Conservation (phyloP, 2,888 invertebrate species). For the Drosophila subsilvestris region DNA sequence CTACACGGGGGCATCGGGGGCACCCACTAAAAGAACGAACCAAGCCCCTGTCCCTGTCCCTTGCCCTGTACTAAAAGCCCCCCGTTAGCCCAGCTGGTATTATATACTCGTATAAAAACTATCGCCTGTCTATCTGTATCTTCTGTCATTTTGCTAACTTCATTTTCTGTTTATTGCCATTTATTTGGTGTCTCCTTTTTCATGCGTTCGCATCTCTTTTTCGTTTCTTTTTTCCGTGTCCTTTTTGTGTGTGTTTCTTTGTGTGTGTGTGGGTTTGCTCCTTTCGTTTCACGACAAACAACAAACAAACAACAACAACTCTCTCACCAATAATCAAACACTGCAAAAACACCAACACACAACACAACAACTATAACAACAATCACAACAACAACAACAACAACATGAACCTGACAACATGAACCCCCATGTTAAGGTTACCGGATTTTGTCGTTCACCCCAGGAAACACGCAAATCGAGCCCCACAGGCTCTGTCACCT, state of each 20-base stretch:
- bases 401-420: conserved; percentile 65
- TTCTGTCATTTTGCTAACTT: conserved; percentile 71
- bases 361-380: conserved; percentile 46
- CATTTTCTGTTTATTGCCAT: conserved; percentile 77
- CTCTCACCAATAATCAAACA: conserved; percentile 66
- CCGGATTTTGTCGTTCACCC: conserved; percentile 96
- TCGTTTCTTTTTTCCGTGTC: conserved; percentile 41
- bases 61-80: neutral
- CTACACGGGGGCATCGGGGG: neutral
- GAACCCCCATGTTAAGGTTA: conserved; percentile 87
- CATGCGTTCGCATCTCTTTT: conserved; percentile 62
- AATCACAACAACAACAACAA: conserved; percentile 48
- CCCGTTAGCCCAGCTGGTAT: conserved; percentile 12
- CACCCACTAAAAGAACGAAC: neutral
- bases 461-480: conserved; percentile 93
- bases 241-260: conserved; percentile 53
- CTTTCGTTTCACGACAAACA: conserved; percentile 68
- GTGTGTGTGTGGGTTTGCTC: conserved; percentile 45
- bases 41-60: conserved; percentile 6
- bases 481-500: conserved; percentile 94
- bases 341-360: conserved; percentile 40
- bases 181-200: conserved; percentile 73
- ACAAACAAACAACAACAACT: conserved; percentile 6
- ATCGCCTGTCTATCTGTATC: conserved; percentile 71
- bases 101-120: conserved; percentile 48